Conservation (phyloP, 2,888 invertebrate genomes). For the Nesidiocoris tenuis region DNA sequence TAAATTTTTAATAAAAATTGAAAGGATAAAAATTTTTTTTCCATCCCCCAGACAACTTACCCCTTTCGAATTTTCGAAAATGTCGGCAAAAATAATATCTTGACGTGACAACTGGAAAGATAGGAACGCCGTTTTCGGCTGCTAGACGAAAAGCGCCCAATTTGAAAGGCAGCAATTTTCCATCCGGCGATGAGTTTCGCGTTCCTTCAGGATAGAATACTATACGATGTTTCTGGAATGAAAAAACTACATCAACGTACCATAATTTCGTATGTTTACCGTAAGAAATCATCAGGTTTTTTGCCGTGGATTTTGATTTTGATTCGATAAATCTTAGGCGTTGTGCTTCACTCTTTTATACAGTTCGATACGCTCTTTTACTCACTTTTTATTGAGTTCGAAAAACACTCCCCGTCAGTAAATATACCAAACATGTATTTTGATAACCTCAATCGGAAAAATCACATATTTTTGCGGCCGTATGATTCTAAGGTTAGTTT, state of each 20-base stretch:
- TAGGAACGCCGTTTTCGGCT: constrained; percentile 82
- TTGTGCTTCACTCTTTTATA: too few relatives aligned
- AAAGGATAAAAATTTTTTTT: too few relatives aligned
- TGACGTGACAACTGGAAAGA: constrained; percentile 86
- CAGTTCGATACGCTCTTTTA: too few relatives aligned
- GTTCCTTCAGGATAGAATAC: constrained; percentile 89
- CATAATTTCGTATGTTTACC: not conserved
- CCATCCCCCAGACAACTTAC: constrained; percentile 56
- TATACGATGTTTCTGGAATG: constrained; percentile 15
- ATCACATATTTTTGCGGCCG: too few relatives aligned
- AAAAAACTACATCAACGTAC: not conserved
- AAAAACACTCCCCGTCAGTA: too few relatives aligned
- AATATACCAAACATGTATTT: too few relatives aligned
- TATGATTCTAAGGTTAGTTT: too few relatives aligned
- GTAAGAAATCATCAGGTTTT: not conserved
- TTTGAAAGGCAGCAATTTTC: constrained; percentile 86
- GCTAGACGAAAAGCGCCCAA: constrained; percentile 96
- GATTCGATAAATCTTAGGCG: too few relatives aligned
- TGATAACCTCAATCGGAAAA: too few relatives aligned
- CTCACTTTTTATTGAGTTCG: too few relatives aligned
- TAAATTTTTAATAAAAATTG: too few relatives aligned
- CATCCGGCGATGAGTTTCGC: constrained; percentile 67
- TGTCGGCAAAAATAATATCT: constrained; percentile 68
- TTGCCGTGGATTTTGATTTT: too few relatives aligned
- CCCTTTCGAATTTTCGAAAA: constrained; percentile 63